phyloP scores from a whole-genome alignment of 2,113 vertebrate genomes.

The Burhinus oedicnemus region DNA sequence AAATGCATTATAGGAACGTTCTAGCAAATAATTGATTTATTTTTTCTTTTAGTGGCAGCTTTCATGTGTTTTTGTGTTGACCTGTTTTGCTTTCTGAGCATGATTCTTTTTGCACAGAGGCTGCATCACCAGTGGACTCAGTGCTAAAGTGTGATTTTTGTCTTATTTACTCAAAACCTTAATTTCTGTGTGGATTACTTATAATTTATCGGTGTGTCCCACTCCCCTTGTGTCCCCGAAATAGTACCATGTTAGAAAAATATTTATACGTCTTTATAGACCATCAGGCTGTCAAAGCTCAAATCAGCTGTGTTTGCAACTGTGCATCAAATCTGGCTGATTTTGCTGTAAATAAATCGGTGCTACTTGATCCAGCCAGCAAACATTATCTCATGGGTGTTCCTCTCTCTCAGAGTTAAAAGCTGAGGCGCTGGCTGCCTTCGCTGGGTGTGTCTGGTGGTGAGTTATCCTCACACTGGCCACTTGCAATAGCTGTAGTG shows the following conservation, averaged over 20 bases:
- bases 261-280: not conserved
- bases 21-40: not conserved
- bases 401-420: not conserved
- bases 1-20: not conserved
- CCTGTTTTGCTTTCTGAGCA: not conserved
- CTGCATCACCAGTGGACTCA: not conserved
- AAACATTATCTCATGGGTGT: not conserved
- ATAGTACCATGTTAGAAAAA: not conserved
- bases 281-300: not conserved
- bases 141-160: not conserved
- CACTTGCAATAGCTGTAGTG: not conserved
- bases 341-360: not conserved
- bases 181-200: not conserved
- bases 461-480: not conserved
- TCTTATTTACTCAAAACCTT: not conserved
- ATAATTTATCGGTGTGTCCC: not conserved
- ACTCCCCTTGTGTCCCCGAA: not conserved
- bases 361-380: not conserved
- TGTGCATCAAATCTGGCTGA: not conserved
- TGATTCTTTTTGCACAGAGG: not conserved
- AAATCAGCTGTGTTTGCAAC: not conserved
- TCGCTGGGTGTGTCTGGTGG: not conserved
- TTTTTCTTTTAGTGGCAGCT: not conserved
- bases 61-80: not conserved
- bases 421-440: not conserved